These are phyloP conservation scores for Pelmatolapia mariae DNA, from an alignment of 2,113 vertebrate genomes.

Conservation along the genomic window DNA sequence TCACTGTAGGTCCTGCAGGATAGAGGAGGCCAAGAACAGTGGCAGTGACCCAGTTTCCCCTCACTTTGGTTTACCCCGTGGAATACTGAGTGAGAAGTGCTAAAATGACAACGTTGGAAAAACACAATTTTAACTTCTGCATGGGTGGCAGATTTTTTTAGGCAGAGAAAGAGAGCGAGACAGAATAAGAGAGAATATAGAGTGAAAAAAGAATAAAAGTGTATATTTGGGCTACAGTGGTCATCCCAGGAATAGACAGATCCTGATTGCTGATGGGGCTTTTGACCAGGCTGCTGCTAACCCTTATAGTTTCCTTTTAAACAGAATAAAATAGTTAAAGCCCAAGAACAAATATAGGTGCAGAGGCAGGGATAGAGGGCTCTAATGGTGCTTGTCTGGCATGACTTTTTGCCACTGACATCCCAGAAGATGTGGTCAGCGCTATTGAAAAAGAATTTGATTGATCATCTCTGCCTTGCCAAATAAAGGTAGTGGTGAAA, in stretches of 20 bases:
- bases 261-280: constrained; percentile 6
- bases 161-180: neutral
- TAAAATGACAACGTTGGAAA: constrained; percentile 12
- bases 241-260: constrained; percentile 8
- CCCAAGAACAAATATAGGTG: neutral
- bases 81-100: neutral
- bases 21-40: neutral
- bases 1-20: neutral
- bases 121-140: neutral
- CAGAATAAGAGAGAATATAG: neutral
- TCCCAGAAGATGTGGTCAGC: neutral
- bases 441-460: constrained; percentile 22
- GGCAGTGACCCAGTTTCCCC: constrained; percentile 23
- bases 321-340: constrained; percentile 1
- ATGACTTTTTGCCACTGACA: neutral
- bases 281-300: neutral
- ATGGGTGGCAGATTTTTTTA: neutral
- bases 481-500: neutral
- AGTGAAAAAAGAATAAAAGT: neutral
- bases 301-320: neutral
- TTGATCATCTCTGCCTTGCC: constrained; percentile 19
- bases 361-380: neutral
- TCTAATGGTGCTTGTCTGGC: neutral
- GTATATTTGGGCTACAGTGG: neutral
- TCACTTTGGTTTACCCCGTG: neutral